Conservation (phyloP, 2,888 invertebrate genomes). For the Euclidia mi region DNA sequence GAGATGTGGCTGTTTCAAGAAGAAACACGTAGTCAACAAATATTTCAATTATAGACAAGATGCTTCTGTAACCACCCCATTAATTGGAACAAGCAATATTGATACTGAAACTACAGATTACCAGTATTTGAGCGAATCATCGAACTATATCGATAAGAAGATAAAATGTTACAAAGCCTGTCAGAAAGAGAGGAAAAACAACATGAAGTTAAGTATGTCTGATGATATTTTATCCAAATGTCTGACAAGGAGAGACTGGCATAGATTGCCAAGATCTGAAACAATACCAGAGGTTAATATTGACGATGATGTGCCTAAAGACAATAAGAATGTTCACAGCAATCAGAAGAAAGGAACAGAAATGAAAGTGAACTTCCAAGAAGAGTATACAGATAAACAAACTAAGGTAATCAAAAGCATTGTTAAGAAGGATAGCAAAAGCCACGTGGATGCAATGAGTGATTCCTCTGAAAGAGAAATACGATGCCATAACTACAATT, state of each 20-base stretch:
- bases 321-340: constrained; percentile 14
- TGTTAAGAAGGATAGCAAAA: constrained; percentile 17
- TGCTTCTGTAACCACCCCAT: constrained; percentile 79
- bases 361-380: constrained; percentile 43
- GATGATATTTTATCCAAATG: constrained; percentile 84
- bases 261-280: constrained; percentile 64
- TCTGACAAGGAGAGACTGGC: constrained; percentile 79
- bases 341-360: constrained; percentile 18
- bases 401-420: constrained; percentile 15
- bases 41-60: constrained; percentile 79
- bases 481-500: constrained; percentile 69
- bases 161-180: constrained; percentile 82
- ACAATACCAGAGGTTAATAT: constrained; percentile 61
- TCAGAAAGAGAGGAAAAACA: constrained; percentile 68
- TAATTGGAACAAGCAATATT: constrained; percentile 77
- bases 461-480: constrained; percentile 72
- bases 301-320: constrained; percentile 54
- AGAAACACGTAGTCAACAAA: constrained; percentile 64
- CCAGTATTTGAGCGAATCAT: constrained; percentile 73
- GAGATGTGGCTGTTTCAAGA: constrained; percentile 58
- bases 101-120: constrained; percentile 78
- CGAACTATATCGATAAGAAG: constrained; percentile 71
- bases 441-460: background rate
- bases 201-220: constrained; percentile 73
- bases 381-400: constrained; percentile 30